These are phyloP conservation scores for Anniella stebbinsi DNA, from an alignment of 2,797 vertebrate species.

Conservation along the genomic window DNA sequence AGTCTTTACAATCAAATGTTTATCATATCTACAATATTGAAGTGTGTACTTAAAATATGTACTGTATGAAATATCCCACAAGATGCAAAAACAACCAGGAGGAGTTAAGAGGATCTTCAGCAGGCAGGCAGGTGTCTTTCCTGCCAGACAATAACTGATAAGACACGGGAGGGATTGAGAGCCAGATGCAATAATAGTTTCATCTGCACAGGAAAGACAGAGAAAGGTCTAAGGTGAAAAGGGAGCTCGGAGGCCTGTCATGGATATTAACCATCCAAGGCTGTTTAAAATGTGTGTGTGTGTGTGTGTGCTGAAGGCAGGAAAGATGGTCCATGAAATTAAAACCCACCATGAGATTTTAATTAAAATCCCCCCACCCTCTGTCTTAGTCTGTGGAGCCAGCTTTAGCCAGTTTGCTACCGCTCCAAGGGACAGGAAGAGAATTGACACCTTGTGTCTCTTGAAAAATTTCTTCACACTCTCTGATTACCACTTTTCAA, in stretches of 20 bases:
- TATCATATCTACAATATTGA: not conserved
- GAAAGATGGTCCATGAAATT: constrained; percentile 13
- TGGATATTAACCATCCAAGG: not conserved
- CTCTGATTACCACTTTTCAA: not conserved
- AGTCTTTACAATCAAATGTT: not conserved
- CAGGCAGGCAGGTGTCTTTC: not conserved
- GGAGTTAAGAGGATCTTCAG: not conserved
- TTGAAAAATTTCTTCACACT: not conserved
- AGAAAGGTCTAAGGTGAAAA: not conserved
- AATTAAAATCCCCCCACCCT: not conserved
- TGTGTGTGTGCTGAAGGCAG: not conserved
- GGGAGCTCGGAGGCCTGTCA: not conserved
- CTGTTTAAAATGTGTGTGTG: not conserved
- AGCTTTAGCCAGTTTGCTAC: not conserved
- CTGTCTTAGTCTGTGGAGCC: not conserved
- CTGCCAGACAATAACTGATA: not conserved
- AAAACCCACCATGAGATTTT: constrained; percentile 7
- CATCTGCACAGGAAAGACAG: not conserved
- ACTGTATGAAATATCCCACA: not conserved
- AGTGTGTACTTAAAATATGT: not conserved
- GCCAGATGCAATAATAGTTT: not conserved
- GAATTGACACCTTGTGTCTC: not conserved
- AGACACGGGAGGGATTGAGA: too few species aligned
- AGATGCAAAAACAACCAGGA: not conserved
- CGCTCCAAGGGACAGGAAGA: not conserved